Evolutionary conservation across 2,113 vertebrate genomes (phyloP).

Genomic region (Catharus minimus): DNA sequence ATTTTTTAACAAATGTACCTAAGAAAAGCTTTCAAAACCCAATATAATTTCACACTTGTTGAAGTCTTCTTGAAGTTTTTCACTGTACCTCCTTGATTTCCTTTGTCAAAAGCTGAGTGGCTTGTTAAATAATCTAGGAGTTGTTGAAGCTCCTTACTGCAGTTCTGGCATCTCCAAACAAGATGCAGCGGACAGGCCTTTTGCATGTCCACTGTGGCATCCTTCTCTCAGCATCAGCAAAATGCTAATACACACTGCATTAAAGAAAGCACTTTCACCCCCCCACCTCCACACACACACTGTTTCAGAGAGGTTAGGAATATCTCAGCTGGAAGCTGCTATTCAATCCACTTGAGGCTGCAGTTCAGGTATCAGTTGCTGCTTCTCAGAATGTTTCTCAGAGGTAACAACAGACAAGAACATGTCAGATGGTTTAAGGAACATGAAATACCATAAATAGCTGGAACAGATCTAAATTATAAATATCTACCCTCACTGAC

Average conservation of each 20-base stretch:
- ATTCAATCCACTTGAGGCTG: neutral
- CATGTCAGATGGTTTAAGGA: neutral
- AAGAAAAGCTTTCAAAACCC: neutral
- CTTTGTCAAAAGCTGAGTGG: neutral
- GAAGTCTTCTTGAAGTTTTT: neutral
- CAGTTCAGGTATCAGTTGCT: neutral
- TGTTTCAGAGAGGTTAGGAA: neutral
- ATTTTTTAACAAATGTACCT: neutral
- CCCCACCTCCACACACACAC: accelerated
- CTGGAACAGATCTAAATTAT: neutral
- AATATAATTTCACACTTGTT: neutral
- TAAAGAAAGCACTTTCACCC: neutral
- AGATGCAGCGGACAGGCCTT: neutral
- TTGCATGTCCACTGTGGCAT: accelerated
- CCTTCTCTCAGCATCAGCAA: neutral
- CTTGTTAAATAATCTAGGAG: neutral
- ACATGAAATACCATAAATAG: neutral
- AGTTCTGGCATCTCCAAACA: neutral
- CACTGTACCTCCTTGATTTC: neutral
- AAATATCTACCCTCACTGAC: neutral
- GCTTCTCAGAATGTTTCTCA: neutral
- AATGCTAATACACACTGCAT: neutral
- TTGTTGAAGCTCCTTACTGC: neutral
- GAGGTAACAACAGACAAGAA: neutral
- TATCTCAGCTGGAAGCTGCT: neutral